Conservation (phyloP, 2,797 vertebrate species). For the Trichosurus vulpecula region DNA sequence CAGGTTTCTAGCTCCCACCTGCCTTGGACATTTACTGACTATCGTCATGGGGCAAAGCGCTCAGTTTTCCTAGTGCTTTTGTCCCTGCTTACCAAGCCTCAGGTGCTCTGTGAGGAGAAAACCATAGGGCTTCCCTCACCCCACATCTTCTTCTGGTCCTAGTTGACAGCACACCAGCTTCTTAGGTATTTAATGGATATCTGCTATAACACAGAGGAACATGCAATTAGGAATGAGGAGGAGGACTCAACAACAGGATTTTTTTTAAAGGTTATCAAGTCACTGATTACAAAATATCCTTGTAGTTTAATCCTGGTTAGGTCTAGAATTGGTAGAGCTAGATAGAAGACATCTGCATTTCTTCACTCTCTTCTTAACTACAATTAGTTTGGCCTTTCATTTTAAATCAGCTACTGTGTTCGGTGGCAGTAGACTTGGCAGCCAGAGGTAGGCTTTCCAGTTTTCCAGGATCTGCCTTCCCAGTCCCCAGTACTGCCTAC, state of each 20-base stretch:
- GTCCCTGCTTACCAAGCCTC: background rate
- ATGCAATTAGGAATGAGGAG: background rate
- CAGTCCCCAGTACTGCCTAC: background rate
- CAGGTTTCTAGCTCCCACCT: background rate
- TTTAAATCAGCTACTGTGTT: background rate
- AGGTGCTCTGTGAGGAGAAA: background rate
- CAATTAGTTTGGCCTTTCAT: background rate
- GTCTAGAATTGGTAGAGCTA: background rate
- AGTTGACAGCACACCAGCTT: background rate
- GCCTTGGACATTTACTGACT: background rate
- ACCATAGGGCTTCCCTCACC: background rate
- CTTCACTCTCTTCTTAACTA: background rate
- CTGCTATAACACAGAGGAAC: background rate
- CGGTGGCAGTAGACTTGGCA: background rate
- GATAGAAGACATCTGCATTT: background rate
- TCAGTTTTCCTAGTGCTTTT: background rate
- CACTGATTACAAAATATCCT: background rate
- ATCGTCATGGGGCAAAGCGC: background rate
- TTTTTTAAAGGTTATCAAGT: background rate
- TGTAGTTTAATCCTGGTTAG: background rate
- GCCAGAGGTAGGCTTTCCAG: background rate
- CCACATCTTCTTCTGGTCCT: background rate
- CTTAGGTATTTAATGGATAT: background rate
- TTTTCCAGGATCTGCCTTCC: background rate
- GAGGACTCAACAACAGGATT: background rate